Base-by-base conservation (phyloP, 2,888 invertebrate genomes). In the Eupsilia transversa region DNA sequence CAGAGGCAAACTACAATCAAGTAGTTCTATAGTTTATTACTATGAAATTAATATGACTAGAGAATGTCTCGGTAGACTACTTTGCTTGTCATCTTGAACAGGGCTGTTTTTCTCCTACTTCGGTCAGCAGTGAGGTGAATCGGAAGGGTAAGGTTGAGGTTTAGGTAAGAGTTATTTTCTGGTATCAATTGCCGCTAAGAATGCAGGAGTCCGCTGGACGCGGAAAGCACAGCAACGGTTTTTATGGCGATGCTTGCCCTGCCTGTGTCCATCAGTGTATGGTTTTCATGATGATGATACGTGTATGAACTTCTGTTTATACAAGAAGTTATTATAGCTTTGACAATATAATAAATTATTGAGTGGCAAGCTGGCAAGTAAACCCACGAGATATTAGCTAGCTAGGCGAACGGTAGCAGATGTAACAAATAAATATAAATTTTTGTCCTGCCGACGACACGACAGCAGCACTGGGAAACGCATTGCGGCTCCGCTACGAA, bases 371-470 rank as follows among this genome's bases (percentile, higher is more conserved):
- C 57, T 35, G 20, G 5, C 33, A 30, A 67, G 78, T 35, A 69
- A 14, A 71, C 2, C 72, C 74, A 41, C 30, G 12, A 10, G n/a
- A 60, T 7, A 66, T 20, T n/a, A 38, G 20, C 71, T 77, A 81
- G 67, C 54, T 68, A 52, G 43, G 2, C 57, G 41, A 74, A 67
- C 65, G 78, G 83, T 74, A 81, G 72, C 86, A 87, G 87, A 84
- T 87, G 86, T 83, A 79, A 84, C 88, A 84, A 85, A 88, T 86
- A 86, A 87, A 86, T 84, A 86, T 84, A 87, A 79, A 84, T 84
- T 86, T 83, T 86, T 83, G 80, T 66, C 59, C 86, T 71, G 67
- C 59, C 74, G 88, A 77, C 85, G 79, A 84, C 87, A 81, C 74
- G 69, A 74, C 87, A 74, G 77, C 86, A 68, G 77, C 64, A 84